A percentile compares a stretch with the other conserved stretches of the same genome.
These are phyloP conservation scores for Drosophila repleta DNA, from an alignment of 1,140 invertebrate species.

Conservation along the genomic window DNA sequence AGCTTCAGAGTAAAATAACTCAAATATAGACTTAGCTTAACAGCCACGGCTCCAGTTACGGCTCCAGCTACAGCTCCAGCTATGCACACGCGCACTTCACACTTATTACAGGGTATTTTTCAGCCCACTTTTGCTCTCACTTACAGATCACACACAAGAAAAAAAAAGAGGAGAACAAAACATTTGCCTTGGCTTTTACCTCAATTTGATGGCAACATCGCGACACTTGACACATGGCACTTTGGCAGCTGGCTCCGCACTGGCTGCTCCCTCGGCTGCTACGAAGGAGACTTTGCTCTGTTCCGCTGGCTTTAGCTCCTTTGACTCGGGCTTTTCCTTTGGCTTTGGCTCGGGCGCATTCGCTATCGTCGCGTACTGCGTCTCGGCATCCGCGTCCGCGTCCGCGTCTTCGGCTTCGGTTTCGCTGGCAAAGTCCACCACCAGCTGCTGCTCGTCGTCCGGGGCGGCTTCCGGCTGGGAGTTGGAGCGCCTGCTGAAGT, in stretches of 20 bases:
- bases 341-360: not conserved
- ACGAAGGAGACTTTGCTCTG: not conserved
- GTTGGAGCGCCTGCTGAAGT: constrained; percentile 60
- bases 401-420: constrained; percentile 45
- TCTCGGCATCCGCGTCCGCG: constrained; percentile 22
- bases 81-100: not conserved
- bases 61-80: no score
- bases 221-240: constrained; percentile 81
- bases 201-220: constrained; percentile 75
- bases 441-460: constrained; percentile 51
- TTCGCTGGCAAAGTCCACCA: constrained; percentile 71
- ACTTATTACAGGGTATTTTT: not conserved
- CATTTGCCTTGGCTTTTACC: constrained; percentile 45
- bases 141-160: not conserved
- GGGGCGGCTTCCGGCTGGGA: not conserved
- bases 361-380: constrained; percentile 56
- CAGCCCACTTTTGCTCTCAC: not conserved
- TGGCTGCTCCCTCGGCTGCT: not conserved
- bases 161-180: not conserved
- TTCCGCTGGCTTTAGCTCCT: not conserved
- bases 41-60: no score
- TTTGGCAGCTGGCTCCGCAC: constrained; percentile 14
- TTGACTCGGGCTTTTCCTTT: not conserved
- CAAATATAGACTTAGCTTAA: no score
- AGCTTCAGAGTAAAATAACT: no score